phyloP scores from a whole-genome alignment of 2,888 invertebrate genomes.

The Eudasyphora cyanicolor region DNA sequence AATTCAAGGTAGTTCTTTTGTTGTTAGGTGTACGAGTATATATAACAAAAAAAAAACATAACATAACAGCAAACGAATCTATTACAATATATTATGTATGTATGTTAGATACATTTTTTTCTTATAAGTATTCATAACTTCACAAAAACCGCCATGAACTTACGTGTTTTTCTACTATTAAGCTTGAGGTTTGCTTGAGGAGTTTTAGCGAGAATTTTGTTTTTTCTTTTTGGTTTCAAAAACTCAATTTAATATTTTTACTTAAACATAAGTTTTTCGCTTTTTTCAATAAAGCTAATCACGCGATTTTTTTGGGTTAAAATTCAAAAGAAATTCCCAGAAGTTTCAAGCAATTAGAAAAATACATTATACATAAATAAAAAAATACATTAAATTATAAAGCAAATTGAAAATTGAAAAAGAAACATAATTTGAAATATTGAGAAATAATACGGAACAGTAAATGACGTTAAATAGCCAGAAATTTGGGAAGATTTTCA shows the following conservation, averaged over 20 bases:
- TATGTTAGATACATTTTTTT: slow-evolving; percentile 30
- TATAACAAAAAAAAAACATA: background rate
- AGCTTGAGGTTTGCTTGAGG: slow-evolving; percentile 44
- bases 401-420: too few relatives aligned
- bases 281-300: background rate
- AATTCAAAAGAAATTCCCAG: slow-evolving; percentile 38
- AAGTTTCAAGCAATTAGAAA: too few relatives aligned
- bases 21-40: background rate
- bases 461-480: too few relatives aligned
- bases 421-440: too few relatives aligned
- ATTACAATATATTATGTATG: slow-evolving; percentile 5
- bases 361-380: too few relatives aligned
- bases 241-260: slow-evolving; percentile 25
- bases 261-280: slow-evolving; percentile 17
- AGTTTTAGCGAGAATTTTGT: slow-evolving; percentile 37
- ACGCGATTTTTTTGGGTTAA: background rate
- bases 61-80: slow-evolving; percentile 21
- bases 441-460: too few relatives aligned
- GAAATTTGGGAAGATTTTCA: too few relatives aligned
- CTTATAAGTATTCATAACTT: slow-evolving; percentile 20
- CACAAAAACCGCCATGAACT: slow-evolving; percentile 6
- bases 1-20: slow-evolving; percentile 44
- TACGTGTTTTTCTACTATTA: slow-evolving; percentile 63
- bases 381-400: too few relatives aligned
- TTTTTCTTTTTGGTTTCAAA: background rate